phyloP scores from a whole-genome alignment of 92 coral and sea anemone genomes.

The Heteractis magnifica region DNA sequence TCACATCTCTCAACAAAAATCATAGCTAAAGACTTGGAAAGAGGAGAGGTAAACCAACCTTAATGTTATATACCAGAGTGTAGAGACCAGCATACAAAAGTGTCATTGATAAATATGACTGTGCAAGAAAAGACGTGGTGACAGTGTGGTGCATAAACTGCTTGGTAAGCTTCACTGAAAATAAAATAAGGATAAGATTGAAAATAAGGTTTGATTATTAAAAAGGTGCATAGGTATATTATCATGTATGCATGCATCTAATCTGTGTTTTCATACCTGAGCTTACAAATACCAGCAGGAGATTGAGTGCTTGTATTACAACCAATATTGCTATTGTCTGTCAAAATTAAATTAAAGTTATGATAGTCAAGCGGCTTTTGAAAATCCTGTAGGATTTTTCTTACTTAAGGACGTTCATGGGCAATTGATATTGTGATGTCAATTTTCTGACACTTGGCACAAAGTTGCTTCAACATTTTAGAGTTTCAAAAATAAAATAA shows the following conservation, averaged over 20 bases:
- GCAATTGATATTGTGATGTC: too few relatives aligned
- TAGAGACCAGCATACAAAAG: conserved; percentile 88
- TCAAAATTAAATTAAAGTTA: not conserved
- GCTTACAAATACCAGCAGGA: conserved; percentile 62
- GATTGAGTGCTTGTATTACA: conserved; percentile 62
- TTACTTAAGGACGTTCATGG: too few relatives aligned
- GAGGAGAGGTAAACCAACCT: conserved; percentile 34
- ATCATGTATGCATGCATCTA: not conserved
- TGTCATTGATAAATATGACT: conserved; percentile 79
- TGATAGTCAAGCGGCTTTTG: not conserved
- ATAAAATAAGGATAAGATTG: not conserved
- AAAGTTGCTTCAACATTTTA: too few relatives aligned
- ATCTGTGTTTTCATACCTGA: conserved; percentile 48
- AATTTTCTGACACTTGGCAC: too few relatives aligned
- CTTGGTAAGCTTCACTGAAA: conserved; percentile 83
- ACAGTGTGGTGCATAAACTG: conserved; percentile 86
- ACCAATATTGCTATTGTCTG: conserved; percentile 71
- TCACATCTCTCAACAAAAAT: too few relatives aligned
- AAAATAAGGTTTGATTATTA: not conserved
- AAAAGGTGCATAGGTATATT: too few relatives aligned
- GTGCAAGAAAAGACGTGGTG: conserved; percentile 78
- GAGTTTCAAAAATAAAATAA: too few relatives aligned
- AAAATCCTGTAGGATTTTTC: too few relatives aligned
- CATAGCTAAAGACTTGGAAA: too few relatives aligned
- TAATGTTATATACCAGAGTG: conserved; percentile 64